phyloP scores from a whole-genome alignment of 2,888 invertebrate species.

The Rapana venosa region DNA sequence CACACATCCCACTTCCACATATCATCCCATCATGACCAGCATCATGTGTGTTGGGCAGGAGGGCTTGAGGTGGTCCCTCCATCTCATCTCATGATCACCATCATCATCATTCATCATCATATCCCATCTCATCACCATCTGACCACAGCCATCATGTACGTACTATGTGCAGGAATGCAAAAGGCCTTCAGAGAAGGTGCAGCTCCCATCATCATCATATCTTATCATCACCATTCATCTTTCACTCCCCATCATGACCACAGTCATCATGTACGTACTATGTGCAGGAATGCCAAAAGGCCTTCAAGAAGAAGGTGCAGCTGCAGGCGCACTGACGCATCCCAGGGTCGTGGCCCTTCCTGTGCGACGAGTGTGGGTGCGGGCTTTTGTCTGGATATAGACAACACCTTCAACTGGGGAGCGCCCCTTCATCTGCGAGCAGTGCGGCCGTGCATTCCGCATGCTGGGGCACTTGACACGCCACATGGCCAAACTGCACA shows the following conservation, averaged over 20 bases:
- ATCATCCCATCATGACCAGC: too few relatives aligned
- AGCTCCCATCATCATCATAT: too few relatives aligned
- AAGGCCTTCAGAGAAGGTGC: constrained; percentile 35
- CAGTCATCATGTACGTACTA: too few relatives aligned
- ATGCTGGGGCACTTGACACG: constrained; percentile 33
- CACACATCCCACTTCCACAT: neutral
- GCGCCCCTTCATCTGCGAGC: constrained; percentile 46
- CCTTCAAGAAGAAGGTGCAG: constrained; percentile 29
- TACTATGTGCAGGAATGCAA: constrained; percentile 28
- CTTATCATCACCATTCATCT: too few relatives aligned
- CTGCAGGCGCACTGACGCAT: constrained; percentile 4
- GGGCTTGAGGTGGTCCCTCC: too few relatives aligned
- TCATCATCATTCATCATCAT: too few relatives aligned
- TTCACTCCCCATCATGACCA: too few relatives aligned
- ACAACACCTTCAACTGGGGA: constrained; percentile 33
- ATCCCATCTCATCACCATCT: too few relatives aligned
- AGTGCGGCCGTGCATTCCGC: constrained; percentile 43
- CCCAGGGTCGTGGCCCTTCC: constrained; percentile 5
- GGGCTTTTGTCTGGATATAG: neutral
- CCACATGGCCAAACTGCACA: constrained; percentile 33
- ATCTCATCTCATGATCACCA: too few relatives aligned
- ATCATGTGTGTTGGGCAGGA: too few relatives aligned
- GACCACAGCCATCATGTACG: too few relatives aligned
- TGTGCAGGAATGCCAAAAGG: constrained; percentile 22
- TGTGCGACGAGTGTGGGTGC: constrained; percentile 24